A percentile compares a stretch with the other conserved stretches of the same genome.
phyloP scores from a whole-genome alignment of 2,797 vertebrate species.

The Kryptolebias ocellatus region DNA sequence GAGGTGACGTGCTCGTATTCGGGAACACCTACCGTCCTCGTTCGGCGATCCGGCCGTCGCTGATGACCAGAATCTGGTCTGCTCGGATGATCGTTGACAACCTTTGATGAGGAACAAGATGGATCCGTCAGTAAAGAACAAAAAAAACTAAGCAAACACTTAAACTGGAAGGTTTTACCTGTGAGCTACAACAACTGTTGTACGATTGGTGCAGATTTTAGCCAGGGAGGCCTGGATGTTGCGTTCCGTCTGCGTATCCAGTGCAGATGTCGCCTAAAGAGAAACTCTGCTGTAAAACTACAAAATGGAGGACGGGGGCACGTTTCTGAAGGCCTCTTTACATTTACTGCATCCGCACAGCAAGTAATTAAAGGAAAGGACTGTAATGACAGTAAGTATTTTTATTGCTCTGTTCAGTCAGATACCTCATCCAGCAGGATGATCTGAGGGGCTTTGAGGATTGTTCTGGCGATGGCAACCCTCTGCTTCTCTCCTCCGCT shows the following conservation, averaged over 20 bases:
- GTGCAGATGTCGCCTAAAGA: slow-evolving; percentile 90
- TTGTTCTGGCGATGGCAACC: slow-evolving; percentile 93
- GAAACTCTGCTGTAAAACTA: background rate
- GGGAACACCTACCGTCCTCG: slow-evolving; percentile 85
- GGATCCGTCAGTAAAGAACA: background rate
- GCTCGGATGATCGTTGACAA: slow-evolving; percentile 92
- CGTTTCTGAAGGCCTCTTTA: no score
- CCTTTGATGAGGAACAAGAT: slow-evolving; percentile 66
- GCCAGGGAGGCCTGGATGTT: slow-evolving; percentile 94
- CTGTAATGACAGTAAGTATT: no score
- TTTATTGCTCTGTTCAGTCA: no score
- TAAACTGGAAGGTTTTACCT: slow-evolving; percentile 77
- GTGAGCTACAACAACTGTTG: slow-evolving; percentile 93
- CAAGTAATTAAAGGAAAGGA: no score
- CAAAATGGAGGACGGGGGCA: background rate
- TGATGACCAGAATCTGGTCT: slow-evolving; percentile 94
- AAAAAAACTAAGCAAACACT: no score
- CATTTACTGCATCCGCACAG: no score
- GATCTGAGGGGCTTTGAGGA: slow-evolving; percentile 93
- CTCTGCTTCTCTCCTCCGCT: slow-evolving; percentile 98
- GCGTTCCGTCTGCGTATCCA: slow-evolving; percentile 94
- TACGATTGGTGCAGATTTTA: slow-evolving; percentile 90
- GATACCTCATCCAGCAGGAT: slow-evolving; percentile 93
- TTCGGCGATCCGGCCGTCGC: slow-evolving; percentile 87
- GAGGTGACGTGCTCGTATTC: background rate